A percentile compares a stretch with the other conserved stretches of the same genome.
These are phyloP conservation scores for Iselma pallidipennis DNA, from an alignment of 2,888 invertebrate genomes.

Conservation along the genomic window DNA sequence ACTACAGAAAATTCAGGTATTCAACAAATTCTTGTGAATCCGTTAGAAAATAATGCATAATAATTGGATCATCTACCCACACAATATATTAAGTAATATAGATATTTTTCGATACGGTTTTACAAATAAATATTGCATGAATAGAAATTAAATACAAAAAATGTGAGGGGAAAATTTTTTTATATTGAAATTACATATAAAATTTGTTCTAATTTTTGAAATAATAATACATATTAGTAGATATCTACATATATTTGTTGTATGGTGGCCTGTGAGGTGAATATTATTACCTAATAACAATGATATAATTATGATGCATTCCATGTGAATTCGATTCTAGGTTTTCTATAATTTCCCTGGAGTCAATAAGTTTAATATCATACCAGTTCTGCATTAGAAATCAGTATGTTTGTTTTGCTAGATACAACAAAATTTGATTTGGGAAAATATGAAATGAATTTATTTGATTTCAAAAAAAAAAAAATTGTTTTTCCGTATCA, in stretches of 20 bases:
- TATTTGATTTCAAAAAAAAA: not conserved
- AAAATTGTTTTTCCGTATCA: not conserved
- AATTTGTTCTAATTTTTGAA: too few species aligned
- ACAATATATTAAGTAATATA: not conserved
- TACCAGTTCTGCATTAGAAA: constrained; percentile 25
- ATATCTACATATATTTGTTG: not conserved
- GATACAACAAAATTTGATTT: constrained; percentile 13
- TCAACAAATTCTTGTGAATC: not conserved
- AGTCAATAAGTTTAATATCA: constrained; percentile 41
- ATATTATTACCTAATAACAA: constrained; percentile 30
- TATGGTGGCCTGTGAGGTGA: constrained; percentile 24
- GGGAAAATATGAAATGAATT: too few species aligned
- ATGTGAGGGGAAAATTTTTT: too few species aligned
- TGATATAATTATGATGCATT: constrained; percentile 29
- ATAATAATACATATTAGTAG: too few species aligned
- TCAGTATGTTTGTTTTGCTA: constrained; percentile 14
- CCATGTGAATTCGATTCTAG: constrained; percentile 32
- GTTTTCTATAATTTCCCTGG: constrained; percentile 44
- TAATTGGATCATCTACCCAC: too few species aligned
- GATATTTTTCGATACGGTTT: not conserved
- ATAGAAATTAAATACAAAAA: not conserved
- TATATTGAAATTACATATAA: too few species aligned
- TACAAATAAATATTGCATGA: not conserved
- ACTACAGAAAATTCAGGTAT: not conserved
- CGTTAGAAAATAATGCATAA: not conserved